Conservation (phyloP, 2,888 invertebrate species). For the Dorcus hopei region DNA sequence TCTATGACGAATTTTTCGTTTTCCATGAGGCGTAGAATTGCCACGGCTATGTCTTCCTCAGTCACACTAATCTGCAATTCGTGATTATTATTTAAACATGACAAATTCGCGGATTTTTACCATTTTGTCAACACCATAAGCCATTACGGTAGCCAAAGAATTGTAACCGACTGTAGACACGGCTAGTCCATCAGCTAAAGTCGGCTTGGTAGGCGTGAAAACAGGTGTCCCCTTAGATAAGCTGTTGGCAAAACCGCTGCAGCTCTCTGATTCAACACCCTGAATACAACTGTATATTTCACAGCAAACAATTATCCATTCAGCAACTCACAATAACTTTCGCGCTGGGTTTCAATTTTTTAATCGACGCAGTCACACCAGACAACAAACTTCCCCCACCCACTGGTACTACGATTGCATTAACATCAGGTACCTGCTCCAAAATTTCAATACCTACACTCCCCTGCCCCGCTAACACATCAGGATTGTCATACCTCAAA, state of each 20-base stretch:
- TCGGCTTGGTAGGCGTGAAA: conserved; percentile 63
- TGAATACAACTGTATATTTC: not conserved
- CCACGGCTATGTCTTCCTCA: conserved; percentile 80
- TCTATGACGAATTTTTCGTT: conserved; percentile 90
- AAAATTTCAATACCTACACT: conserved; percentile 86
- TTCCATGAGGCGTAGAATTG: conserved; percentile 76
- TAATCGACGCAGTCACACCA: conserved; percentile 80
- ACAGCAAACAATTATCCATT: not conserved
- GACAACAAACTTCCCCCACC: conserved; percentile 88
- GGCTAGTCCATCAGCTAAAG: conserved; percentile 84
- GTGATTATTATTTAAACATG: too few relatives aligned
- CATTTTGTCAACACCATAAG: conserved; percentile 70
- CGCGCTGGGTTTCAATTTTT: conserved; percentile 76
- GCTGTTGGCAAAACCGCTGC: conserved; percentile 78
- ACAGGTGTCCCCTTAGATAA: conserved; percentile 64
- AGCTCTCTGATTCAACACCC: conserved; percentile 89
- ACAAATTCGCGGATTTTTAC: not conserved
- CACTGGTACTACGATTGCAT: conserved; percentile 82
- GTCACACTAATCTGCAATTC: conserved; percentile 51
- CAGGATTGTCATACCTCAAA: conserved; percentile 76
- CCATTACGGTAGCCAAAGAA: conserved; percentile 70
- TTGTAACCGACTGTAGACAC: conserved; percentile 87
- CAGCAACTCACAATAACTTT: conserved; percentile 60
- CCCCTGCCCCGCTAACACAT: conserved; percentile 88
- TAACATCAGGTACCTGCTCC: conserved; percentile 79